A percentile compares a stretch with the other conserved stretches of the same genome.
phyloP scores from a whole-genome alignment of 2,113 vertebrate species.

The Fulica atra region DNA sequence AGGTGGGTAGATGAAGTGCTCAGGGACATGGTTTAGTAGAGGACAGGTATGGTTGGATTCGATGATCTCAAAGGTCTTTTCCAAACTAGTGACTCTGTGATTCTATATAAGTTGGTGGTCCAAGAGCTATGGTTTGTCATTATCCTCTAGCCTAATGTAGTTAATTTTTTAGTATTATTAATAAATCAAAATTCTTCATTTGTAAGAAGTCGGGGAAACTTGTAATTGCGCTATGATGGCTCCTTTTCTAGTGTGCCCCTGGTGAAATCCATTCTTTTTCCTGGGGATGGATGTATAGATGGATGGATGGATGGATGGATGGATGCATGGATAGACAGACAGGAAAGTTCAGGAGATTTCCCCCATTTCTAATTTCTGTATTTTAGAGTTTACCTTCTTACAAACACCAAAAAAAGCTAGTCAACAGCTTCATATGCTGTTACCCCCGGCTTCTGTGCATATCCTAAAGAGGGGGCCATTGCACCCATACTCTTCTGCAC shows the following conservation, averaged over 20 bases:
- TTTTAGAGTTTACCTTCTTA: background rate
- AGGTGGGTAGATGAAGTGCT: too few species aligned
- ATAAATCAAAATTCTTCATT: background rate
- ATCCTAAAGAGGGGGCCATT: background rate
- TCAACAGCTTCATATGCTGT: background rate
- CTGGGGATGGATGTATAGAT: background rate
- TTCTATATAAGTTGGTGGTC: background rate
- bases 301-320: too few species aligned
- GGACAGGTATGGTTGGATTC: too few species aligned
- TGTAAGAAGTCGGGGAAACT: background rate
- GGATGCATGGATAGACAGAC: background rate
- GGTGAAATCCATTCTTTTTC: background rate
- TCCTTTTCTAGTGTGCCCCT: background rate
- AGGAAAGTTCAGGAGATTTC: background rate
- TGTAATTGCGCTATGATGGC: background rate
- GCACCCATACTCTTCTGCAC: accelerated
- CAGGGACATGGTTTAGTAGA: too few species aligned
- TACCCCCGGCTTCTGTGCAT: background rate
- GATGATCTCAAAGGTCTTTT: too few species aligned
- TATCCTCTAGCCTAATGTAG: background rate
- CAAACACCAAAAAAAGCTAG: background rate
- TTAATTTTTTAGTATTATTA: background rate
- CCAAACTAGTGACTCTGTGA: too few species aligned
- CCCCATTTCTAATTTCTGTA: background rate
- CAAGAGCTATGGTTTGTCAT: background rate